Evolutionary conservation across 2,797 vertebrate genomes (phyloP).

Genomic region (Etheostoma nigrum): DNA sequence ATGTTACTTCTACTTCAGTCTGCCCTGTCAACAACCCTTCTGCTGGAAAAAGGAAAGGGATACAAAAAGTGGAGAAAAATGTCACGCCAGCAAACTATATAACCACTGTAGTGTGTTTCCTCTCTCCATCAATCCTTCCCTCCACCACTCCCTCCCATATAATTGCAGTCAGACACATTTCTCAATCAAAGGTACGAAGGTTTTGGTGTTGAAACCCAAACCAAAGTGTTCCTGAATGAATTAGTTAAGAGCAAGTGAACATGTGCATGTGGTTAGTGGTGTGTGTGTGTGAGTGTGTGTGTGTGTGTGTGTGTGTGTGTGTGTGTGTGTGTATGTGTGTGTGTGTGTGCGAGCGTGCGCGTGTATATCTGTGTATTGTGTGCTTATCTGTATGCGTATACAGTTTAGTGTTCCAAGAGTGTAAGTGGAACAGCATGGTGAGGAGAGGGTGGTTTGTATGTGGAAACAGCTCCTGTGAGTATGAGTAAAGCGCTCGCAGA

Average conservation of each 20-base stretch:
- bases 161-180: slow-evolving; percentile 87
- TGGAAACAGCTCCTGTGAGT: slow-evolving; percentile 84
- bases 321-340: slow-evolving; percentile 12
- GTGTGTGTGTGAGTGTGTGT: slow-evolving; percentile 16
- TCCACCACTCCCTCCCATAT: slow-evolving; percentile 65
- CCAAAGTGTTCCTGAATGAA: slow-evolving; percentile 88
- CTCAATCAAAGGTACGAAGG: slow-evolving; percentile 82
- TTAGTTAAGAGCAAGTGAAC: slow-evolving; percentile 86
- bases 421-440: slow-evolving; percentile 87
- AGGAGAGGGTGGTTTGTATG: slow-evolving; percentile 71
- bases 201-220: slow-evolving; percentile 85
- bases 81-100: slow-evolving; percentile 78
- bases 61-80: slow-evolving; percentile 62
- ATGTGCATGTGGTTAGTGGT: slow-evolving; percentile 86
- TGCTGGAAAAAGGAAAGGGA: slow-evolving; percentile 51
- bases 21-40: slow-evolving; percentile 67
- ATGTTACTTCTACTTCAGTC: slow-evolving; percentile 54
- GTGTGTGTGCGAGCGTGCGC: slow-evolving; percentile 33
- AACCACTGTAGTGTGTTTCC: slow-evolving; percentile 74
- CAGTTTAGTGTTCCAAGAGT: slow-evolving; percentile 74
- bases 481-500: slow-evolving; percentile 58
- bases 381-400: slow-evolving; percentile 77
- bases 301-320: slow-evolving; percentile 15
- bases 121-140: slow-evolving; percentile 55
- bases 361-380: slow-evolving; percentile 29